Evolutionary conservation across 2,888 invertebrate species (phyloP).

Genomic region (Monoplex corrugatus): DNA sequence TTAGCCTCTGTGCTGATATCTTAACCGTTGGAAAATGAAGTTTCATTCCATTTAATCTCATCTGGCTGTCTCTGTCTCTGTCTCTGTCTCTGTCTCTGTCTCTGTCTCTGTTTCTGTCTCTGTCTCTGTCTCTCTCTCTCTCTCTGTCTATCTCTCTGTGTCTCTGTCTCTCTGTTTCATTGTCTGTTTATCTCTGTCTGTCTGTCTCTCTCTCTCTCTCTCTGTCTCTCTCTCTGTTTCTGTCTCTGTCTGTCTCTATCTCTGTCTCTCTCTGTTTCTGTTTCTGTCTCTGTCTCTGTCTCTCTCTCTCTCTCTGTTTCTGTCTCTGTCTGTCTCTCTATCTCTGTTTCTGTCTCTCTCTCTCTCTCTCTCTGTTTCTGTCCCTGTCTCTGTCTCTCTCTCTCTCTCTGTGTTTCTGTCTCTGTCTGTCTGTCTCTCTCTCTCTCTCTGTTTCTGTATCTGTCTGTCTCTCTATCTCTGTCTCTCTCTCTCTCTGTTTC

Average conservation of each 20-base stretch:
- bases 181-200: neutral
- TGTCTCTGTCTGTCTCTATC: slow-evolving; percentile 15
- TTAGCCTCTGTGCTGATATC: neutral
- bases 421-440: neutral
- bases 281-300: neutral
- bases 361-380: neutral
- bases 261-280: neutral
- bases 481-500: slow-evolving; percentile 18
- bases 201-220: slow-evolving; percentile 15
- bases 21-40: too few relatives aligned
- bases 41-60: slow-evolving; percentile 29
- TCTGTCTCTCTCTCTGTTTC: slow-evolving; percentile 4
- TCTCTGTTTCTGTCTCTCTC: neutral
- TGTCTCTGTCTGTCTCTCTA: neutral
- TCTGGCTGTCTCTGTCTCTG: slow-evolving; percentile 40
- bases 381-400: neutral
- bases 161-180: neutral
- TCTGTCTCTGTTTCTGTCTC: slow-evolving; percentile 7
- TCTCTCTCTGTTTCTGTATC: too few relatives aligned
- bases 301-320: slow-evolving; percentile 2
- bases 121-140: slow-evolving; percentile 38
- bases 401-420: neutral
- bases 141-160: neutral
- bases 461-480: too few relatives aligned
- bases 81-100: slow-evolving; percentile 25